Conservation (phyloP, 2,113 vertebrate species). For the Chlorocebus sabaeus region DNA sequence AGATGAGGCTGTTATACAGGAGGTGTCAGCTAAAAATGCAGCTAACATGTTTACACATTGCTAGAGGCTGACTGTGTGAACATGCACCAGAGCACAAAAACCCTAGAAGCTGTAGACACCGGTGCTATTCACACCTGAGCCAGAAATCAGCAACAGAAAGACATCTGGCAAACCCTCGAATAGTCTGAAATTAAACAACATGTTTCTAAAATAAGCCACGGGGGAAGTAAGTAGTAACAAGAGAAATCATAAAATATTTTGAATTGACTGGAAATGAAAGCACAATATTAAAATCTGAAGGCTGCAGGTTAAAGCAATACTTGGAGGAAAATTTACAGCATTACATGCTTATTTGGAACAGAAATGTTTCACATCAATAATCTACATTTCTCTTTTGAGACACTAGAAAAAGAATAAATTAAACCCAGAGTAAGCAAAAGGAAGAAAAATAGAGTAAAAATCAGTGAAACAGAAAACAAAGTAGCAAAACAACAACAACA, state of each 20-base stretch:
- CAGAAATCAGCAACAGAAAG: not conserved
- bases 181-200: not conserved
- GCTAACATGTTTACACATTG: not conserved
- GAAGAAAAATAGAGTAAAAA: constrained; percentile 8
- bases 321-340: not conserved
- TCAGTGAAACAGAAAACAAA: constrained; percentile 26
- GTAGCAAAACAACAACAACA: not conserved
- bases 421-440: constrained; percentile 48
- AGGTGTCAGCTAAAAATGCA: not conserved
- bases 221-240: not conserved
- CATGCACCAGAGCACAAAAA: not conserved
- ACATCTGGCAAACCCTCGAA: not conserved
- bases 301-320: not conserved
- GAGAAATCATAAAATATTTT: constrained; percentile 25
- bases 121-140: not conserved
- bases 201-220: not conserved
- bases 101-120: not conserved
- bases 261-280: constrained; percentile 22
- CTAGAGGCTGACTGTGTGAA: not conserved
- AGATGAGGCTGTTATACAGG: not conserved
- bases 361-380: constrained; percentile 2
- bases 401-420: constrained; percentile 1
- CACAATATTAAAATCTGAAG: not conserved
- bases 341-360: not conserved
- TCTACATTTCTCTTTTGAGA: not conserved